Base-by-base conservation (phyloP, 2,888 invertebrate species). In the Cheilosia grossa region DNA sequence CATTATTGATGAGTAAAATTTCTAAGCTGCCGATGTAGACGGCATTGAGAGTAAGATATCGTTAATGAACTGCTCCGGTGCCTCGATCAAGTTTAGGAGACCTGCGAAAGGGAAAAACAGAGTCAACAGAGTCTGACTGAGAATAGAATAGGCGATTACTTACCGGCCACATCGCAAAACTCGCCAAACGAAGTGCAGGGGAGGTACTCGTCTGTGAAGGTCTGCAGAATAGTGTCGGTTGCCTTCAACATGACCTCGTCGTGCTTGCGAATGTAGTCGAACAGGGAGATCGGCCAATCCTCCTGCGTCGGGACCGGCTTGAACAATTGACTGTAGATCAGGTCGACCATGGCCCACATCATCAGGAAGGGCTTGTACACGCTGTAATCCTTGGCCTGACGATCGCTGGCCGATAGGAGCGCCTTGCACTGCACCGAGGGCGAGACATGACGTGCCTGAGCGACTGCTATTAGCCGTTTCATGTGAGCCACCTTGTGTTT, bases 201-300 rank as follows among this genome's bases (percentile, higher is more conserved):
- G 88, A 98, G 93, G 89, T 98, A 93, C 91, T 98, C 98, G 89
- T 98, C 97, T 51, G 97, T 96, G 88, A 98, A 96, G 0, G 94
- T 93, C 30, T 94, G 93, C 86, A 99, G 94, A 80, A 98, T 94
- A 85, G 94, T 94, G 91, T 98, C 98, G 13, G 97, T 97, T 15
- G 96, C 95, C 91, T 98, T 98, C 24, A 98, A 93, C 93, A 98
- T 94, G 5, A 94, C 94, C 91, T 98, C 98, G 93, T 99, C 99
- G 92, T 97, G 98, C 91, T 97, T 96, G 2, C 99, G 95, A 89
- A 99, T 97, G 91, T 96, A 98, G 91, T 98, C 98, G 21, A 98
- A 98, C 72, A 99, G 93, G 82, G 95, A 95, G 56, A 95, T 94
- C 30, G 98, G 95, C 99, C 99, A 99, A 88, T 96, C 96, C 88